Evolutionary conservation across 2,888 invertebrate species (phyloP).

Genomic region (Scaeva pyrastri): DNA sequence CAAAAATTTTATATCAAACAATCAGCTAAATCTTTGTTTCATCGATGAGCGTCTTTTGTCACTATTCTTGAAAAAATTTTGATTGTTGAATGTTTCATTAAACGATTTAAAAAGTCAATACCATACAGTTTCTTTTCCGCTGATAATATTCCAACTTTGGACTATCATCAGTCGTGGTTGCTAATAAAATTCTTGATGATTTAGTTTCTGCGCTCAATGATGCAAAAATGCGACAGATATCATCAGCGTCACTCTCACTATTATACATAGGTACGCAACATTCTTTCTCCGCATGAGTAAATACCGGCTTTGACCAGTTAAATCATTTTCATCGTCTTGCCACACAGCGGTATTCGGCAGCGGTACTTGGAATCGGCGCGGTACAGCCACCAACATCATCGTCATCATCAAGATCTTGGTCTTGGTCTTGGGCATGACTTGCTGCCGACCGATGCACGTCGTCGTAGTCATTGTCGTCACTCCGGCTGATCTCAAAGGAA

Average conservation of each 20-base stretch:
- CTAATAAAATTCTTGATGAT: not conserved
- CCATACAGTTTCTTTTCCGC: no score
- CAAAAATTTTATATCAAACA: no score
- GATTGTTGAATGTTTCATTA: no score
- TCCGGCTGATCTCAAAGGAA: slow-evolving; percentile 77
- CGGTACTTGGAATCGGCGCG: no score
- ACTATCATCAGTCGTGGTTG: no score
- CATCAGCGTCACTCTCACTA: not conserved
- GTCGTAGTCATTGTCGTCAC: slow-evolving; percentile 32
- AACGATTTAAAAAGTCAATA: no score
- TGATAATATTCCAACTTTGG: not conserved
- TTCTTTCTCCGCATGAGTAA: not conserved
- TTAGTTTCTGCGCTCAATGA: not conserved
- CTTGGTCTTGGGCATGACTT: not conserved
- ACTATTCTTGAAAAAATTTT: no score
- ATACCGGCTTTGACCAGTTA: not conserved
- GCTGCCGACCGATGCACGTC: no score
- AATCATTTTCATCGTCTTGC: slow-evolving; percentile 13
- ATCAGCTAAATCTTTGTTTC: no score
- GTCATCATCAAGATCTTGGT: slow-evolving; percentile 12
- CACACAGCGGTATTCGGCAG: not conserved
- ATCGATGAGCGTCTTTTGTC: no score
- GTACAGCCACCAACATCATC: slow-evolving; percentile 7
- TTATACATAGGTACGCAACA: not conserved
- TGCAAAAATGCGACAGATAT: not conserved